Evolutionary conservation across 2,888 invertebrate species (phyloP).

Genomic region (Isoperla grammatica): DNA sequence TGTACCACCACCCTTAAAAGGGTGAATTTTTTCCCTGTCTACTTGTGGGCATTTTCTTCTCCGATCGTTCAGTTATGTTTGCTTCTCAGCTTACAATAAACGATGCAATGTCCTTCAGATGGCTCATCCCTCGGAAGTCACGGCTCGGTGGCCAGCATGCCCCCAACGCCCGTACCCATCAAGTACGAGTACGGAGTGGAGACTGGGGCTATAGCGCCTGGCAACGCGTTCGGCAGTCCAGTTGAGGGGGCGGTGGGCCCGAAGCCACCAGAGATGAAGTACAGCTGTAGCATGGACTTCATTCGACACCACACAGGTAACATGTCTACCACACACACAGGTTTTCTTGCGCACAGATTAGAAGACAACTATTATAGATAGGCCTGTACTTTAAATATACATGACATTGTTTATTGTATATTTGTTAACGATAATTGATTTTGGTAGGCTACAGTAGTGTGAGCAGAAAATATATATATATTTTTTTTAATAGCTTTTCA

Average conservation of each 20-base stretch:
- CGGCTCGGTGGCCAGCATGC: constrained; percentile 26
- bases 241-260: constrained; percentile 49
- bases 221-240: constrained; percentile 41
- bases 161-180: constrained; percentile 37
- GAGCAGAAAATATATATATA: too few relatives aligned
- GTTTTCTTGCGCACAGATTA: background rate
- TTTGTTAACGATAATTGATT: background rate
- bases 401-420: background rate
- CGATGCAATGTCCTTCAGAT: too few relatives aligned
- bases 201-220: constrained; percentile 40
- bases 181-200: constrained; percentile 51
- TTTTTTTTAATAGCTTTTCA: too few relatives aligned
- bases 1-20: too few relatives aligned
- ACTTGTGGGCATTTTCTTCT: too few relatives aligned
- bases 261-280: constrained; percentile 58
- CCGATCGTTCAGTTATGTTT: too few relatives aligned
- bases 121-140: constrained; percentile 29
- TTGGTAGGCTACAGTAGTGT: too few relatives aligned
- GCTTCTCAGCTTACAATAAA: too few relatives aligned
- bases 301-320: constrained; percentile 37
- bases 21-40: too few relatives aligned
- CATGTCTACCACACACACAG: background rate
- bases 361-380: too few relatives aligned
- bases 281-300: constrained; percentile 65
- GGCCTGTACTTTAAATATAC: background rate